Conservation (phyloP, 2,888 invertebrate species). For the Acanthoscelides obtectus region DNA sequence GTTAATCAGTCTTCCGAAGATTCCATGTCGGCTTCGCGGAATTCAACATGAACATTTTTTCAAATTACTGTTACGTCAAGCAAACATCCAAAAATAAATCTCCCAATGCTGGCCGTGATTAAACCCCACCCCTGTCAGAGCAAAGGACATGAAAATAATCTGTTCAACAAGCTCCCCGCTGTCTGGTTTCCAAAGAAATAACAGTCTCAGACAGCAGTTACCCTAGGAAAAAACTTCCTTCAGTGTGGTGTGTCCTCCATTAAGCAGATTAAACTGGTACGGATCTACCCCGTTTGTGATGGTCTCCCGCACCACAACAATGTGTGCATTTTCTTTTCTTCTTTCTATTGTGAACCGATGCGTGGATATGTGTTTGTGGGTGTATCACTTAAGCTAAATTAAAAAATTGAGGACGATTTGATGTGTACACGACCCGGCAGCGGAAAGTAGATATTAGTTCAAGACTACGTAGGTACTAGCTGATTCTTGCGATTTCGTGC, state of each 20-base stretch:
- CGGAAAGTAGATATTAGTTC: too few relatives aligned
- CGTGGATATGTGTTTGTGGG: not conserved
- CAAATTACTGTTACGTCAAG: not conserved
- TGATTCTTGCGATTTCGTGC: too few relatives aligned
- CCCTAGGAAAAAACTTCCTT: not conserved
- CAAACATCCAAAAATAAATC: not conserved
- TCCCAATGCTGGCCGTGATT: not conserved
- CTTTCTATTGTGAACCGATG: constrained; percentile 20
- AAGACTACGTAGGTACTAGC: too few relatives aligned
- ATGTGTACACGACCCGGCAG: not conserved
- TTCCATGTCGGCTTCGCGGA: too few relatives aligned
- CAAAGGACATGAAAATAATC: not conserved
- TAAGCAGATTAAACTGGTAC: constrained; percentile 44
- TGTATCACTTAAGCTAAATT: constrained; percentile 35
- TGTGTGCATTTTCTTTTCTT: constrained; percentile 31
- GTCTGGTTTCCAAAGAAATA: not conserved
- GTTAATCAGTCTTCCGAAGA: too few relatives aligned
- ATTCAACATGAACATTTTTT: too few relatives aligned
- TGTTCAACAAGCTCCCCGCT: not conserved
- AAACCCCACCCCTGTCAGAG: not conserved
- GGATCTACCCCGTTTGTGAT: constrained; percentile 35
- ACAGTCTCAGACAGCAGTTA: not conserved
- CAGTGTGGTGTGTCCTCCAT: constrained; percentile 28
- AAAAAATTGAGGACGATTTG: constrained; percentile 17
- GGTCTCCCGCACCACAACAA: constrained; percentile 36